Evolutionary conservation across 2,113 vertebrate genomes (phyloP).

Genomic region (Tiliqua scincoides): DNA sequence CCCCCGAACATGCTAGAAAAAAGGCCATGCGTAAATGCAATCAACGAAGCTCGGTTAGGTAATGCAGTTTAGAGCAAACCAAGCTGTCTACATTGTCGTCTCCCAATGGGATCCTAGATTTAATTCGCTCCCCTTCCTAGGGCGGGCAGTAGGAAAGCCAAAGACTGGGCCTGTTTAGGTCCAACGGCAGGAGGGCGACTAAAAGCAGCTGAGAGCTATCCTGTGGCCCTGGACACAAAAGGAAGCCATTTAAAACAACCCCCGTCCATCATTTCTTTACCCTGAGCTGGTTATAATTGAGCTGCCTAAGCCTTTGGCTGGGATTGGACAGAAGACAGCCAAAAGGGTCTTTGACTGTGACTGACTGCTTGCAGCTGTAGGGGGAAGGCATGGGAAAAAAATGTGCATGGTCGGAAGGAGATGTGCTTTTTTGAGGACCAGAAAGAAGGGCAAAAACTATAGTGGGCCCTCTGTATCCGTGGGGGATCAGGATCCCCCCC

Average conservation of each 20-base stretch:
- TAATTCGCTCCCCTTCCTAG: background rate
- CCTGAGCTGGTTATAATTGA: slow-evolving; percentile 47
- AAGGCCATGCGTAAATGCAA: too few species aligned
- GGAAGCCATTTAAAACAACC: slow-evolving; percentile 55
- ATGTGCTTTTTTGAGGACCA: background rate
- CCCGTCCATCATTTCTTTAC: slow-evolving; percentile 32
- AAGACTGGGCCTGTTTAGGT: too few species aligned
- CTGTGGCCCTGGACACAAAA: background rate
- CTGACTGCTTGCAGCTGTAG: slow-evolving; percentile 43
- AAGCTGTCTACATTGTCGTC: background rate
- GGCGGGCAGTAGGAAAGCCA: background rate
- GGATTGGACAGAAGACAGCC: background rate
- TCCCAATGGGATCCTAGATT: fast-evolving
- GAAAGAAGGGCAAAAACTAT: too few species aligned
- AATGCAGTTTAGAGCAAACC: background rate
- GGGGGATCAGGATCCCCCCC: too few species aligned
- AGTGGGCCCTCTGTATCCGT: too few species aligned
- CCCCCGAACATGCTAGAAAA: background rate
- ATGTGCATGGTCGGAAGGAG: background rate
- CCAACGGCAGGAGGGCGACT: background rate
- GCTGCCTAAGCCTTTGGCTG: slow-evolving; percentile 55
- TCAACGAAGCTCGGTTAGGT: too few species aligned
- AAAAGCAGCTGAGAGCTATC: slow-evolving; percentile 34
- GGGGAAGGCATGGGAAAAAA: too few species aligned
- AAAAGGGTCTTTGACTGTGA: too few species aligned